phyloP scores from a whole-genome alignment of 2,888 invertebrate genomes.

The Dexiosoma caninum region DNA sequence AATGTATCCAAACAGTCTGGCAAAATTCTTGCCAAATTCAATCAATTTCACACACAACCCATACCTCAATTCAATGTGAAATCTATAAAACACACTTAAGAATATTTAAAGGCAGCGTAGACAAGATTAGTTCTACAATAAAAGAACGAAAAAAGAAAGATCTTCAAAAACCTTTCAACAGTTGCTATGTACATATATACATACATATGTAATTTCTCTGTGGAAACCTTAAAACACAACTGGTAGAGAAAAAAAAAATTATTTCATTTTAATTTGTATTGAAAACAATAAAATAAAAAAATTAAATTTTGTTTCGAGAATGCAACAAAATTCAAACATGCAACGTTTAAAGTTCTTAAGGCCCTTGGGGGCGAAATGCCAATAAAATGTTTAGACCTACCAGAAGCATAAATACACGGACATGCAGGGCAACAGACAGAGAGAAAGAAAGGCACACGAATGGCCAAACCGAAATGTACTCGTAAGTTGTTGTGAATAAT shows the following conservation, averaged over 20 bases:
- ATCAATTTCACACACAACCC: slow-evolving; percentile 58
- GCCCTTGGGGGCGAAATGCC: slow-evolving; percentile 66
- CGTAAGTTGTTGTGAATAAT: slow-evolving; percentile 24
- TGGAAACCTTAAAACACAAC: neutral
- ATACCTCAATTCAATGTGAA: slow-evolving; percentile 35
- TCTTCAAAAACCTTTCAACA: slow-evolving; percentile 19
- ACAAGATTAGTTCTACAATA: neutral
- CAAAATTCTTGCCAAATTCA: slow-evolving; percentile 22
- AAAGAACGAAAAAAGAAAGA: neutral
- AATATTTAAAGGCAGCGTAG: neutral
- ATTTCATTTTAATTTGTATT: neutral
- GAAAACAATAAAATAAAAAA: slow-evolving; percentile 67
- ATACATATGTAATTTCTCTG: too few relatives aligned
- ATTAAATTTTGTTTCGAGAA: slow-evolving; percentile 58
- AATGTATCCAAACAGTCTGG: slow-evolving; percentile 64
- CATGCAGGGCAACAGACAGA: slow-evolving; percentile 4
- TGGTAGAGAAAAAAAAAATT: neutral
- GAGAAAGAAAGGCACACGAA: neutral
- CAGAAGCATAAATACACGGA: slow-evolving; percentile 61
- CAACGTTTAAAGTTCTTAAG: slow-evolving; percentile 51
- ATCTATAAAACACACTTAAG: slow-evolving; percentile 1
- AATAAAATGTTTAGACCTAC: slow-evolving; percentile 67
- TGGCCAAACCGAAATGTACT: neutral
- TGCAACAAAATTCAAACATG: slow-evolving; percentile 56
- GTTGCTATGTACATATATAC: neutral